Conservation (phyloP, 2,797 vertebrate species). For the Cacajao melanocephalus region DNA sequence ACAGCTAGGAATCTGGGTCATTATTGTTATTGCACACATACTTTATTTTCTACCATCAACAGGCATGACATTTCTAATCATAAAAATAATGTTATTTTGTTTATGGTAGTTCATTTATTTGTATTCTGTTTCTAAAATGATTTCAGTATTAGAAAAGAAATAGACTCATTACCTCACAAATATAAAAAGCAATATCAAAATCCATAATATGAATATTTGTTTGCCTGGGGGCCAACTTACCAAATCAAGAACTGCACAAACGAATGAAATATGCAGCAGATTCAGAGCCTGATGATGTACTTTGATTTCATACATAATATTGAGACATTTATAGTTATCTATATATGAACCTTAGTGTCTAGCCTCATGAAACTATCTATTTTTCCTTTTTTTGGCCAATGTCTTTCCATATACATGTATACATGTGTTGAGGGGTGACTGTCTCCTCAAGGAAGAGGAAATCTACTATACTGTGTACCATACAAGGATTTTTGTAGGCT, state of each 20-base stretch:
- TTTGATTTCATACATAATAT: not conserved
- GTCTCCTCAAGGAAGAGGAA: not conserved
- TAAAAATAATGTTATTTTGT: slow-evolving; percentile 34
- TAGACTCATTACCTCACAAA: slow-evolving; percentile 50
- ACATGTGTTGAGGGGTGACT: not conserved
- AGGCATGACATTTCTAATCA: not conserved
- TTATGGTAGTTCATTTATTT: slow-evolving; percentile 39
- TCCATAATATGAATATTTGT: slow-evolving; percentile 18
- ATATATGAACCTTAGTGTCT: fast-evolving
- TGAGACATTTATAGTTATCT: not conserved
- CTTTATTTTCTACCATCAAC: not conserved
- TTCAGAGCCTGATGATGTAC: not conserved
- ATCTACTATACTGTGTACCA: not conserved
- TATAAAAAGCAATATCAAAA: slow-evolving; percentile 44
- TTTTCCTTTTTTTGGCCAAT: not conserved
- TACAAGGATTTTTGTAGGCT: not conserved
- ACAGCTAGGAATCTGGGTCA: not conserved
- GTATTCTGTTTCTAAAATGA: slow-evolving; percentile 33
- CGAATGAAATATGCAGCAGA: not conserved
- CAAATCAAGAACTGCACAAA: not conserved
- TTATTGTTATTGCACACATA: not conserved
- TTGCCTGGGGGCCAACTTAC: not conserved
- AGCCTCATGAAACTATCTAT: not conserved
- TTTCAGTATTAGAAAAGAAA: slow-evolving; percentile 45
- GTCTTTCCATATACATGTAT: not conserved